Base-by-base conservation (phyloP, 2,797 vertebrate species). In the Microtus obscurus region DNA sequence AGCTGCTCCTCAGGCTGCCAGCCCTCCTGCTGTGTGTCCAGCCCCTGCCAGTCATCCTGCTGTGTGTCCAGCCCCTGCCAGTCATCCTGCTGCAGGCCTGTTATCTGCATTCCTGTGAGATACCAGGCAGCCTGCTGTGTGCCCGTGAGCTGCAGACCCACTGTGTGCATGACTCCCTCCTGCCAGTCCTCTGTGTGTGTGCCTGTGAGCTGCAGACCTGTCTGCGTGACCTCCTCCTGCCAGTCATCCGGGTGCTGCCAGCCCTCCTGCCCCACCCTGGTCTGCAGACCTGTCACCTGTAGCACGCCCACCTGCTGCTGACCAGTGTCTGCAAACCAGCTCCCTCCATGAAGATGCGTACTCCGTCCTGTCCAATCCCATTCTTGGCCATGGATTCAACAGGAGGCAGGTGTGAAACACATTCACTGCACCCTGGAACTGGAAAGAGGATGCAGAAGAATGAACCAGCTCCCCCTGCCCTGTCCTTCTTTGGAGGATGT, bases 1-100 rank as follows among this genome's bases (percentile, higher is more conserved):
- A 79, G 89, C 93, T 87, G 81, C 88, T 87, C 63, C 63, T 61
- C 74, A 1, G 93, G 51, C 78, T 95, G 59, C 88, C 81, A 92
- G 67, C 0, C 79, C 0, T 0, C 65, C 0, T 5, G 13, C 19
- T 89, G 73, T 1, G 2, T 73, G 40, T 0, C 2, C n/a, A 27
- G 37, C 43, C 6, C 48, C 69, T 61, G 37, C 48, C 89, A 71
- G 95, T 13, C 93, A 59, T 21, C 53, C 78, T 17, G 61, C 79
- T 0, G 8, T 63, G 59, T 86, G 40, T 0, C 2, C n/a, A 34
- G 37, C 43, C 8, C 51, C 63, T 61, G 37, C 48, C 89, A 71
- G 93, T 17, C 93, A 77, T 21, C 53, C 78, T 17, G 61, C 85
- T 0, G 14, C 83, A 43, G 77, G 37, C 65, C 89, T n/a, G 65